Evolutionary conservation across 1,140 invertebrate genomes (phyloP).

Genomic region (Acromyrmex charruanus): DNA sequence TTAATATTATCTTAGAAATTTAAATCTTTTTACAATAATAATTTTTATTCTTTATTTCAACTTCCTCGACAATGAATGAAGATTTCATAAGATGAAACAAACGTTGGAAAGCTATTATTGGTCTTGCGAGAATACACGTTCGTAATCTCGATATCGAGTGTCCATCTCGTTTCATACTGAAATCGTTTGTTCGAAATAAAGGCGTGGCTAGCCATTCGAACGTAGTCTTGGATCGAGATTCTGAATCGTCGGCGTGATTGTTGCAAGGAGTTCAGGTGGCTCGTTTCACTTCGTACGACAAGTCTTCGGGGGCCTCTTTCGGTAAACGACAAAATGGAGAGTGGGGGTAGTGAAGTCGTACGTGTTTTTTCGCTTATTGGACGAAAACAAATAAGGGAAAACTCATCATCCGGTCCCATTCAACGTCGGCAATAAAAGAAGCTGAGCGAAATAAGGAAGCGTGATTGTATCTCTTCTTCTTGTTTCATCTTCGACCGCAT

Average conservation of each 20-base stretch:
- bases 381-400: constrained; percentile 78
- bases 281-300: constrained; percentile 30
- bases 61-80: background rate
- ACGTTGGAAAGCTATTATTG: constrained; percentile 35
- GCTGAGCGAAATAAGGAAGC: constrained; percentile 70
- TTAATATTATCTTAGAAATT: background rate
- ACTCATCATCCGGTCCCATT: constrained; percentile 75
- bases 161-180: constrained; percentile 25
- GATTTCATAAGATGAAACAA: constrained; percentile 20
- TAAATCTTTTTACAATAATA: background rate
- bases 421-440: constrained; percentile 74
- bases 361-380: constrained; percentile 70
- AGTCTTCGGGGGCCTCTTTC: constrained; percentile 59
- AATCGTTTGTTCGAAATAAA: constrained; percentile 22
- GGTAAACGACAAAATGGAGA: constrained; percentile 52
- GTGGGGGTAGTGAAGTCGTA: background rate
- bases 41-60: background rate
- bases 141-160: constrained; percentile 19
- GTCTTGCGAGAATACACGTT: background rate
- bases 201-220: constrained; percentile 21
- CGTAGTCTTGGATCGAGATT: constrained; percentile 12
- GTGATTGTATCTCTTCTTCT: constrained; percentile 41
- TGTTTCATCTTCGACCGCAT: constrained; percentile 26
- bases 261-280: constrained; percentile 54
- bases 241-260: constrained; percentile 47